These are phyloP conservation scores for Brachionus calyciflorus DNA, from an alignment of 1,140 invertebrate genomes.

Conservation along the genomic window DNA sequence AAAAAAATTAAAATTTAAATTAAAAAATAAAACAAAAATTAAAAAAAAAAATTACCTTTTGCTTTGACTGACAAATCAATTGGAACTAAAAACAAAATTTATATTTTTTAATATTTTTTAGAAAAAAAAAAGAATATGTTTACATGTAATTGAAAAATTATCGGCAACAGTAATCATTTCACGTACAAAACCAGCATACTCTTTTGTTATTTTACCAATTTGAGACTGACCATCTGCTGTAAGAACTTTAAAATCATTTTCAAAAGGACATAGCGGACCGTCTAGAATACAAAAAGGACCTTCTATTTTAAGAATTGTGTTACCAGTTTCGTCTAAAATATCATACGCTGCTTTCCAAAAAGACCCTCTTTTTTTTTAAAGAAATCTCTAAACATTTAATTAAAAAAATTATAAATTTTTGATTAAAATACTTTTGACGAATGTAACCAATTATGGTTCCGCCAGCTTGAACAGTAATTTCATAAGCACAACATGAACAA, in stretches of 20 bases:
- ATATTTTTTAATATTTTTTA: background rate
- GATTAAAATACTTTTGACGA: slow-evolving; percentile 49
- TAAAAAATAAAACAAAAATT: no score
- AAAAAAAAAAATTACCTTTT: background rate
- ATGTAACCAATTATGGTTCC: slow-evolving; percentile 53
- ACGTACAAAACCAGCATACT: background rate
- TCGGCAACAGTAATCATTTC: slow-evolving; percentile 7
- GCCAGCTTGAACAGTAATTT: slow-evolving; percentile 50
- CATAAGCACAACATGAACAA: slow-evolving; percentile 50
- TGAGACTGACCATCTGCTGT: background rate
- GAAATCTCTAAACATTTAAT: background rate
- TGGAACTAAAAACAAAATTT: background rate
- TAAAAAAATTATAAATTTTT: background rate
- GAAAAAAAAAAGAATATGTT: background rate
- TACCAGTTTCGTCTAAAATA: slow-evolving; percentile 4
- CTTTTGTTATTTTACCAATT: slow-evolving; percentile 2
- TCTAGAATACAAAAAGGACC: slow-evolving; percentile 1
- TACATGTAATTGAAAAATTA: background rate
- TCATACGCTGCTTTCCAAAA: background rate
- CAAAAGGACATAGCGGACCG: background rate
- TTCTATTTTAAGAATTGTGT: background rate
- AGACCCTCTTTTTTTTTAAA: background rate
- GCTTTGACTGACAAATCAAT: background rate
- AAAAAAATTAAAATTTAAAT: no score
- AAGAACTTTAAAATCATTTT: slow-evolving; percentile 29